Percentiles rank a stretch among this genome's conserved stretches.
Conservation (phyloP, 2,113 vertebrate genomes). For the Collichthys lucidus region DNA sequence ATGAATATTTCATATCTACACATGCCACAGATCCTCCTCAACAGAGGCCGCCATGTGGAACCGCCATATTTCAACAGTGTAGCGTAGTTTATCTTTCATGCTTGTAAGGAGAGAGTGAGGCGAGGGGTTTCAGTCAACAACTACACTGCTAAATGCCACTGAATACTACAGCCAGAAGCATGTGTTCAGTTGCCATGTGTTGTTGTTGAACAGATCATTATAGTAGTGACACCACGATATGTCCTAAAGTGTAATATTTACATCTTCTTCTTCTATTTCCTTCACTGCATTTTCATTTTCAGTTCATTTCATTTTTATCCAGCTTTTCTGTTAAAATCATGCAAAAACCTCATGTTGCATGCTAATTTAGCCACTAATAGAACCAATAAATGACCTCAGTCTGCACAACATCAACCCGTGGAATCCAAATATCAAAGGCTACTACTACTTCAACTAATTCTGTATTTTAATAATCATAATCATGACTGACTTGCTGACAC, state of each 20-base stretch:
- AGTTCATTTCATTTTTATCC: background rate
- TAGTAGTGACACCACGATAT: accelerated
- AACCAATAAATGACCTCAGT: background rate
- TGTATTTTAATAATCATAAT: constrained; percentile 12
- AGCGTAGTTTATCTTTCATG: too few relatives aligned
- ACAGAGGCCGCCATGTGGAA: too few relatives aligned
- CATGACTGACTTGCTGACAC: constrained; percentile 20
- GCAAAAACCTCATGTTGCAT: background rate
- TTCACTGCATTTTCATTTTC: too few relatives aligned
- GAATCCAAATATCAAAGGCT: background rate
- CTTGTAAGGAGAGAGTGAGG: too few relatives aligned
- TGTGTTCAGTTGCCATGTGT: background rate
- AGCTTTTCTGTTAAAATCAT: background rate
- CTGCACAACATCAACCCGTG: background rate
- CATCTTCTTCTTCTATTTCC: background rate
- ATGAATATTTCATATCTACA: background rate
- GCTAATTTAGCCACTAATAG: too few relatives aligned
- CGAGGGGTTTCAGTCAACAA: too few relatives aligned
- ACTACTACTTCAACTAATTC: background rate
- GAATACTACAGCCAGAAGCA: background rate
- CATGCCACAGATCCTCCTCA: too few relatives aligned
- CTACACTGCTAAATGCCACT: too few relatives aligned
- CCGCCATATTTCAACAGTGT: too few relatives aligned
- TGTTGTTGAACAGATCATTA: background rate
- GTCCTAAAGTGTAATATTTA: background rate